Conservation (phyloP, 2,113 vertebrate genomes). For the Eptesicus fuscus region DNA sequence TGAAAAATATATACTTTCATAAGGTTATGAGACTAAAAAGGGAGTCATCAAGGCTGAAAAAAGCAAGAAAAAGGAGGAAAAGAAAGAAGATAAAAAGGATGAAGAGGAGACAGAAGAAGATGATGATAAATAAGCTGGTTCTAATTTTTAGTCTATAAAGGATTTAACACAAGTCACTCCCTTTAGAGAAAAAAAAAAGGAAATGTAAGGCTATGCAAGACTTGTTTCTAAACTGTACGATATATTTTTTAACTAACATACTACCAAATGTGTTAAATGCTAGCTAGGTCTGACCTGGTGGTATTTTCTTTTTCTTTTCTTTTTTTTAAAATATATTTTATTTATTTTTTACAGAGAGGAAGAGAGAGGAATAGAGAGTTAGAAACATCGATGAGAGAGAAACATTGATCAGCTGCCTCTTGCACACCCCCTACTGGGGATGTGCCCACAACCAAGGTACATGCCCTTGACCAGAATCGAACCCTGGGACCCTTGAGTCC, state of each 20-base stretch:
- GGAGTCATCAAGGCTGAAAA: neutral
- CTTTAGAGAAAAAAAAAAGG: slow-evolving; percentile 89
- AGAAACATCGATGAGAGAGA: too few species aligned
- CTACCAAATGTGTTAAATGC: neutral
- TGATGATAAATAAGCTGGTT: neutral
- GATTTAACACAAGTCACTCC: slow-evolving; percentile 83
- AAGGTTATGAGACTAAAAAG: neutral
- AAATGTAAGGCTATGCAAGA: slow-evolving; percentile 91
- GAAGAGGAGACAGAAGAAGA: neutral
- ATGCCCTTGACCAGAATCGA: too few species aligned
- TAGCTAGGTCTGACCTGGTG: neutral
- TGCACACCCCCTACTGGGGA: too few species aligned
- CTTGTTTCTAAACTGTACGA: slow-evolving; percentile 86
- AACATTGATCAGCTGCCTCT: too few species aligned
- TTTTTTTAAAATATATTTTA: too few species aligned
- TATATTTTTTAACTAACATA: neutral
- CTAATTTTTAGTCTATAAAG: neutral
- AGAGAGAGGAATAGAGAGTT: too few species aligned
- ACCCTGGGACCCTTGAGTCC: too few species aligned
- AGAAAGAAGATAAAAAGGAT: neutral
- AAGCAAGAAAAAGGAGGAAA: neutral
- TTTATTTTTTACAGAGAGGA: too few species aligned
- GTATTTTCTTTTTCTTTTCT: too few species aligned
- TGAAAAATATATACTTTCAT: neutral
- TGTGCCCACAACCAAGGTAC: too few species aligned